Percentiles rank a stretch among this genome's conserved stretches.
These are phyloP conservation scores for Micronycteris hirsuta DNA, from an alignment of 2,113 vertebrate genomes.

Conservation along the genomic window DNA sequence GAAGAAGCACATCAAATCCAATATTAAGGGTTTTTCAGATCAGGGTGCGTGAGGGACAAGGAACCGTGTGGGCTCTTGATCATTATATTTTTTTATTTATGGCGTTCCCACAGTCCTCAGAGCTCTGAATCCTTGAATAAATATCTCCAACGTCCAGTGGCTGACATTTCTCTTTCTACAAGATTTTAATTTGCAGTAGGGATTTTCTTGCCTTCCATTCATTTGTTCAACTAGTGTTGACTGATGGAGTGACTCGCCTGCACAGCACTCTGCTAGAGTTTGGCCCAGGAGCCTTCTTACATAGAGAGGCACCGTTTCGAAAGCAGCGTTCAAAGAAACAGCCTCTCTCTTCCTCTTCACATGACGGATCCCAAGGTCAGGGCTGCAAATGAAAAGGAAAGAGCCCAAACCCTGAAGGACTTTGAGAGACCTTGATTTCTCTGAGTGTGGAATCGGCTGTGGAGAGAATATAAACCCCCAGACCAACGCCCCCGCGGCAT, in stretches of 20 bases:
- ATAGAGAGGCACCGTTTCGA: background rate
- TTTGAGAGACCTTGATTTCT: background rate
- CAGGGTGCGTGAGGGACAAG: background rate
- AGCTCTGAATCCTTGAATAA: slow-evolving; percentile 35
- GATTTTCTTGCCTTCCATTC: slow-evolving; percentile 36
- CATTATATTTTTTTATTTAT: background rate
- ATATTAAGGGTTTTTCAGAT: background rate
- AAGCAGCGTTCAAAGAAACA: background rate
- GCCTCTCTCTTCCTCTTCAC: background rate
- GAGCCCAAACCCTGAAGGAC: background rate
- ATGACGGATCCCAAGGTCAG: background rate
- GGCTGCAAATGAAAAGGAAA: background rate
- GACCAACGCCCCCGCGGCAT: background rate
- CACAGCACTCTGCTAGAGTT: background rate
- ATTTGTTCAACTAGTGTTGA: background rate
- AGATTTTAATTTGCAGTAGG: background rate
- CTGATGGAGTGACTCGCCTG: background rate
- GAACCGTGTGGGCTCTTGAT: background rate
- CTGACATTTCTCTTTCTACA: slow-evolving; percentile 14
- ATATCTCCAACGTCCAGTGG: background rate
- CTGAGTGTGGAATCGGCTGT: background rate
- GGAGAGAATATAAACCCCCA: background rate
- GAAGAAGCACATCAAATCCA: background rate
- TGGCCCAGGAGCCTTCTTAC: background rate
- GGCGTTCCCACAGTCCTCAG: background rate